Evolutionary conservation across 2,113 vertebrate species (phyloP).

Genomic region (Dromaius novaehollandiae): DNA sequence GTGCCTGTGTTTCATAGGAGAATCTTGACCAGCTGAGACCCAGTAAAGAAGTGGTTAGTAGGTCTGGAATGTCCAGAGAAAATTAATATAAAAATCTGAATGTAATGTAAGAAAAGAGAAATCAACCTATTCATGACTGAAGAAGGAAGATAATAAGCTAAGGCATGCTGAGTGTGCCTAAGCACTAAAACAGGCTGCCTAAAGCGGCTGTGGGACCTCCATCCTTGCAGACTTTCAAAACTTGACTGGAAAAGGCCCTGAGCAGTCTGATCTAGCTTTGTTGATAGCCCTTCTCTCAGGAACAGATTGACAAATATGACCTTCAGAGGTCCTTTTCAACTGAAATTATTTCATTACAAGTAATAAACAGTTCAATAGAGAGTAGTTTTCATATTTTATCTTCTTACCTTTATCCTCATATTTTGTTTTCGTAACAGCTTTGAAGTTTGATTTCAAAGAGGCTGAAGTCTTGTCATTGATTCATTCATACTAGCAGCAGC

Average conservation of each 20-base stretch:
- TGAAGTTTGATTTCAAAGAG: background rate
- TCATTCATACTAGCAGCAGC: background rate
- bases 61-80: background rate
- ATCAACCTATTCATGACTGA: background rate
- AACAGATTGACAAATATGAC: fast-evolving
- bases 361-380: background rate
- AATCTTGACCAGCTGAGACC: background rate
- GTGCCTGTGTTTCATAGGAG: background rate
- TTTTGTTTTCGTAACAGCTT: background rate
- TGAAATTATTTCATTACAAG: background rate
- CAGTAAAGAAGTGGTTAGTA: background rate
- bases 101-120: background rate
- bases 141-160: background rate
- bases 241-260: background rate
- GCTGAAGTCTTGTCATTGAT: background rate
- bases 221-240: background rate
- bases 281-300: background rate
- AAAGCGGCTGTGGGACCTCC: background rate
- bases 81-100: background rate
- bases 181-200: background rate
- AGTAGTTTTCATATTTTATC: background rate
- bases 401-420: background rate
- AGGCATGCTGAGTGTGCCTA: background rate
- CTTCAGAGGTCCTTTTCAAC: background rate
- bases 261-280: background rate